phyloP scores from a whole-genome alignment of 2,113 vertebrate genomes.

The Delphinapterus leucas region DNA sequence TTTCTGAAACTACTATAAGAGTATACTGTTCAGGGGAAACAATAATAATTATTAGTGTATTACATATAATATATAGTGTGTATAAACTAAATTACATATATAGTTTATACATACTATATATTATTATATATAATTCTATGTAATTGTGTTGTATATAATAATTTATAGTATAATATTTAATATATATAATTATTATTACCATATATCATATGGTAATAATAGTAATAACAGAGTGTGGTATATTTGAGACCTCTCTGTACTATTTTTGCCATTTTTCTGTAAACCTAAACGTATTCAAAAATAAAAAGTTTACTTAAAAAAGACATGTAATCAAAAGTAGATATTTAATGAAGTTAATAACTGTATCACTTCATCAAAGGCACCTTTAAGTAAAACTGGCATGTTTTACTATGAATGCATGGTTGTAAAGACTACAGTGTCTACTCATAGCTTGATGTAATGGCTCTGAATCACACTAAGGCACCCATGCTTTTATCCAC shows the following conservation, averaged over 20 bases:
- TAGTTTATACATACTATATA: neutral
- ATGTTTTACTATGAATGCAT: neutral
- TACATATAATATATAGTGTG: neutral
- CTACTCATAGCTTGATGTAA: neutral
- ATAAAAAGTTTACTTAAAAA: neutral
- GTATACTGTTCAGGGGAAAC: neutral
- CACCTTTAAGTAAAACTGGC: neutral
- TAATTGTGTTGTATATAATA: neutral
- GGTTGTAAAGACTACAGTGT: neutral
- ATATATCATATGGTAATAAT: neutral
- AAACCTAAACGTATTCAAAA: neutral
- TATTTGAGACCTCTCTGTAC: neutral
- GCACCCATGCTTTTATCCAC: neutral
- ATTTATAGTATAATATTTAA: neutral
- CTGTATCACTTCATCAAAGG: neutral
- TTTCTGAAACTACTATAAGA: neutral
- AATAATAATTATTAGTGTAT: neutral
- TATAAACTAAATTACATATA: neutral
- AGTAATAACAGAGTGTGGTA: neutral
- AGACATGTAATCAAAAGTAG: neutral
- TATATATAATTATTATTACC: neutral
- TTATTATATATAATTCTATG: neutral
- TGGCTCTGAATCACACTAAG: neutral
- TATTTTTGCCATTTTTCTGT: neutral
- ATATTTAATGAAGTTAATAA: neutral